Evolutionary conservation across 2,113 vertebrate species (phyloP), one percentile per base, ranked within the genome.

Genomic region (Hyperoodon ampullatus): DNA sequence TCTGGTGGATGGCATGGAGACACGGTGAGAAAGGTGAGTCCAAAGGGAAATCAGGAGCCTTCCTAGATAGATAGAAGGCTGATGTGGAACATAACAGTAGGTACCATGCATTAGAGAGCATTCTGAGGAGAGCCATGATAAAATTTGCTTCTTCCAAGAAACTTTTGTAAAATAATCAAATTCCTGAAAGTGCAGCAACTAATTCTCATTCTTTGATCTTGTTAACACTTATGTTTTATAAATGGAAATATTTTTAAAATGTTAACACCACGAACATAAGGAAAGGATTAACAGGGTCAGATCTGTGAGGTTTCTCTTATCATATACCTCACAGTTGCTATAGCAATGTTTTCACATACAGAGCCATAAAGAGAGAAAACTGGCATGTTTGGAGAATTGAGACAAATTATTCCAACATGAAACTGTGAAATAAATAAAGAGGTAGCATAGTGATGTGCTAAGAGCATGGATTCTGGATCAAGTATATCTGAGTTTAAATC

Each of bases 281-380:
- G 93, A 95, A 89, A 19, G 24, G 33, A 90, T 95, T 96, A 97
- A 86, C 82, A 91, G 60, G 92, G 86, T 95, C 66, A 28, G 70
- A 65, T 94, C 88, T 94, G 85, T 83, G 77, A 85, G 24, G 8
- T 58, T 96, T 95, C 74, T 91, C 42, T 53, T 70, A 83, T 92
- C 85, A 83, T 53, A 65, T 88, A 60, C 33, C 50, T 96, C 86
- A 47, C 75, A 96, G 96, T 97, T 97, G 89, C 96, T 97, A 94
- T 94, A 94, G 96, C 89, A 97, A 97, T 96, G 50, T 75, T 88
- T 97, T 85, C 55, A 91, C 33, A 96, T 95, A 78, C 55, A 94
- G 47, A 97, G 44, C 24, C 33, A 82, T 42, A 78, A 58, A 74
- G 28, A 95, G n/a, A 88, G 70, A 94, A 85, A 94, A 63, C 70